Evolutionary conservation across 2,888 invertebrate species (phyloP), one percentile per base, ranked within the genome.

Genomic region (Melanophora roralis): DNA sequence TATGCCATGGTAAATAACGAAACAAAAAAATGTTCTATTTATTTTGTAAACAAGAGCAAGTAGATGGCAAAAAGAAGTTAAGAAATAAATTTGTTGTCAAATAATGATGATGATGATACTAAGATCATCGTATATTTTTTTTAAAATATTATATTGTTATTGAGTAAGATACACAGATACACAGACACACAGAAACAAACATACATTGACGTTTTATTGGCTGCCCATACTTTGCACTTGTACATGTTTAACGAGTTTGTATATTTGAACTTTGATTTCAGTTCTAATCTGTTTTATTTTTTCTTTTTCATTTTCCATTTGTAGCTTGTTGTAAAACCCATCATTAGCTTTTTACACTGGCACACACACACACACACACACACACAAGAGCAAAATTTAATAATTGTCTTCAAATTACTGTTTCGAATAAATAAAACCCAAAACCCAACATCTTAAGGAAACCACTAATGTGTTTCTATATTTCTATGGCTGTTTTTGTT

Each of bases 321-420:
- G 8, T 38, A 1, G 5, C 12, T 11, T 19, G 8, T 51, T 53
- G 14, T 16, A 16, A 59, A 69, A 27, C 40, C 60, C 53, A 27
- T 59, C 36, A 34, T 34, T 72, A 53, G 8, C 19, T 53, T 55
- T 43, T 32, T 32, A 4, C 40, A n/a, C 34, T 38, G 1, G 8
- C 40, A 45, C 40, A 27, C 21, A 45, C 3, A 14, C n/a, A 34
- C 14, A 43, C 27, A 36, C 40, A 27, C 45, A 5, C 34, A 34
- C n/a, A n/a, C n/a, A n/a, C n/a, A n/a, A n/a, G n/a, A n/a, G n/a
- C n/a, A n/a, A n/a, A 65, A 62, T 69, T 64, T 76, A 60, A 57
- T 47, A 76, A 69, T 69, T 64, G 21, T 64, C 68, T 49, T 3
- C 49, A 69, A 76, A 76, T 69, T 76, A 76, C 62, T 65, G 45